Conservation (phyloP, 2,888 invertebrate species). For the Tetramorium bicarinatum region DNA sequence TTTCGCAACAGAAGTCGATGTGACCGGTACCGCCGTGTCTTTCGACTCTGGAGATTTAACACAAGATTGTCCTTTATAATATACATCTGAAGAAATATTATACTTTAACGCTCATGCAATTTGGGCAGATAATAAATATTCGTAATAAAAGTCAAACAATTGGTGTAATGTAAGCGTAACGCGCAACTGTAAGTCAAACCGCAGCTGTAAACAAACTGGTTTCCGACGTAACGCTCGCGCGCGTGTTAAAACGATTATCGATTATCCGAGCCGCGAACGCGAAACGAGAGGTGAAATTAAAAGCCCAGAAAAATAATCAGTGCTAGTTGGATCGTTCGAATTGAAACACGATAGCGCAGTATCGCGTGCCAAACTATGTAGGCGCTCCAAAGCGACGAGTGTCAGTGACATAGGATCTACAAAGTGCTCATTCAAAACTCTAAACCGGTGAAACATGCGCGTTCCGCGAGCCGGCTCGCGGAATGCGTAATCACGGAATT, state of each 20-base stretch:
- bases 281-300: constrained; percentile 64
- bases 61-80: constrained; percentile 19
- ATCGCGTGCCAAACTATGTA: constrained; percentile 64
- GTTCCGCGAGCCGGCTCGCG: constrained; percentile 11
- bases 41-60: constrained; percentile 59
- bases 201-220: constrained; percentile 44
- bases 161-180: neutral
- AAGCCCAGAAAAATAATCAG: constrained; percentile 68
- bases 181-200: constrained; percentile 31
- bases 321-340: constrained; percentile 51
- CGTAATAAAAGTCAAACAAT: constrained; percentile 21
- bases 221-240: constrained; percentile 34
- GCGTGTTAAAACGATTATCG: constrained; percentile 59
- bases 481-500: constrained; percentile 47
- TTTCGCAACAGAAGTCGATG: constrained; percentile 16
- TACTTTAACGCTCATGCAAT: neutral
- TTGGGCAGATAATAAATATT: neutral
- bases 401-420: constrained; percentile 68
- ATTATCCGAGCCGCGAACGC: constrained; percentile 49
- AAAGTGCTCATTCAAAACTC: constrained; percentile 64
- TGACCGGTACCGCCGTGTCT: constrained; percentile 24
- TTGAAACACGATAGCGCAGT: constrained; percentile 63
- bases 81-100: neutral
- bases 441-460: constrained; percentile 58
- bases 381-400: constrained; percentile 61